Percentiles rank a stretch among this genome's conserved stretches.
These are phyloP conservation scores for Leptobrachium ailaonicum DNA, from an alignment of 2,113 vertebrate species.

Conservation along the genomic window DNA sequence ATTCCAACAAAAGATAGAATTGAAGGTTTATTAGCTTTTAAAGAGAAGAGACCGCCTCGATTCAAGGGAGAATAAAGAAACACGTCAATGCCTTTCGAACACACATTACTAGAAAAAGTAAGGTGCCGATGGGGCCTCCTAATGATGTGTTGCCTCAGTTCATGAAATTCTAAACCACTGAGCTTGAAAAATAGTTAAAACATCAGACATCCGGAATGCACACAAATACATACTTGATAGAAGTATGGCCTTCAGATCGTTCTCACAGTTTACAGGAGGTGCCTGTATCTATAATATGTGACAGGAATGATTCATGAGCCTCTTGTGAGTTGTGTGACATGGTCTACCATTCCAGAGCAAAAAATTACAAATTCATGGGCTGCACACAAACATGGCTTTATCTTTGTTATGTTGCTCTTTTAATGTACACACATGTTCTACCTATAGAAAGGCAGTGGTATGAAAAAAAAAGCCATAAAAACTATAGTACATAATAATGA, in stretches of 20 bases:
- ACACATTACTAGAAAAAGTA: slow-evolving; percentile 43
- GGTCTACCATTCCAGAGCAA: background rate
- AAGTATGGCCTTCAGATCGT: slow-evolving; percentile 46
- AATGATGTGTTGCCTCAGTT: slow-evolving; percentile 46
- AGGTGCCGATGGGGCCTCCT: slow-evolving; percentile 55
- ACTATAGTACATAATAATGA: slow-evolving; percentile 51
- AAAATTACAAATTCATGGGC: background rate
- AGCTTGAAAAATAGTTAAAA: slow-evolving; percentile 49
- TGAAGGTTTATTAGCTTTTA: slow-evolving; percentile 94
- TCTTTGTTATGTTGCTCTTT: slow-evolving; percentile 21
- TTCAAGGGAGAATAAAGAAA: slow-evolving; percentile 86
- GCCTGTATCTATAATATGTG: slow-evolving; percentile 45
- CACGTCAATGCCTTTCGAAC: slow-evolving; percentile 52
- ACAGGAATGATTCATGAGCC: slow-evolving; percentile 49
- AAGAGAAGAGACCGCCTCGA: slow-evolving; percentile 87
- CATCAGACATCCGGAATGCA: slow-evolving; percentile 43
- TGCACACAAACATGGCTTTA: slow-evolving; percentile 5
- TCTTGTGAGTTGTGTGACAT: slow-evolving; percentile 49
- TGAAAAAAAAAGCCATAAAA: slow-evolving; percentile 64
- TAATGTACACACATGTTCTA: slow-evolving; percentile 1
- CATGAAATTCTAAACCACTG: slow-evolving; percentile 54
- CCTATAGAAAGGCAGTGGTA: slow-evolving; percentile 39
- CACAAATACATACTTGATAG: slow-evolving; percentile 28
- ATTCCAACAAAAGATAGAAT: slow-evolving; percentile 95
- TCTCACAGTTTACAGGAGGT: slow-evolving; percentile 54